These are phyloP conservation scores for Drosophila greeni DNA, from an alignment of 2,888 invertebrate genomes.

Conservation along the genomic window DNA sequence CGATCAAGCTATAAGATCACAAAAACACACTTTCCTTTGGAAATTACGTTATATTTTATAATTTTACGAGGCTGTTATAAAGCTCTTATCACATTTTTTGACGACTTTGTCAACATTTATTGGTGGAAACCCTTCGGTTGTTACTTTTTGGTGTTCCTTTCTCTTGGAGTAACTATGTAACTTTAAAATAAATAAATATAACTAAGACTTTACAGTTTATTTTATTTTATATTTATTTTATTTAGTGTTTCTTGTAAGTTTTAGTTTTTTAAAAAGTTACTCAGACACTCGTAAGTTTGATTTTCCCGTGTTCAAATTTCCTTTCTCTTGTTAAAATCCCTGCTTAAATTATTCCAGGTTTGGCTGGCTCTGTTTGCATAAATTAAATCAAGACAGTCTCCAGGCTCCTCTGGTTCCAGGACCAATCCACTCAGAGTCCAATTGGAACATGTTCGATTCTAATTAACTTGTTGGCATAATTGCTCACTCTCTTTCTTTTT, in stretches of 20 bases:
- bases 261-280: neutral
- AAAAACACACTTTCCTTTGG: constrained; percentile 1
- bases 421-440: constrained; percentile 23
- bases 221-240: neutral
- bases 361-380: constrained; percentile 49
- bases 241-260: too few relatives aligned
- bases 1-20: constrained; percentile 9
- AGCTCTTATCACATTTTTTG: neutral
- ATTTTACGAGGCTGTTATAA: neutral
- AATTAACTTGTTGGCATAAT: constrained; percentile 76
- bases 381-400: constrained; percentile 58
- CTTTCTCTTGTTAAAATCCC: constrained; percentile 31
- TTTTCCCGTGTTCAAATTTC: constrained; percentile 34
- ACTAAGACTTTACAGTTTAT: neutral
- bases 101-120: constrained; percentile 2
- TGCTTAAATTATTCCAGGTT: constrained; percentile 42
- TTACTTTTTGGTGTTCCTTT: neutral
- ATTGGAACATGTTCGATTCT: constrained; percentile 44
- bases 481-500: constrained; percentile 65
- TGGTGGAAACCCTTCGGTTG: neutral
- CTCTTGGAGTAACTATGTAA: neutral
- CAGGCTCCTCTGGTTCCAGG: constrained; percentile 28
- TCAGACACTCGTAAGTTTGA: neutral
- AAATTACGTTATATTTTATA: neutral
- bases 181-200: neutral